A percentile compares a stretch with the other conserved stretches of the same genome.
Conservation (phyloP, 2,888 invertebrate species). For the Aleiodes alternator region DNA sequence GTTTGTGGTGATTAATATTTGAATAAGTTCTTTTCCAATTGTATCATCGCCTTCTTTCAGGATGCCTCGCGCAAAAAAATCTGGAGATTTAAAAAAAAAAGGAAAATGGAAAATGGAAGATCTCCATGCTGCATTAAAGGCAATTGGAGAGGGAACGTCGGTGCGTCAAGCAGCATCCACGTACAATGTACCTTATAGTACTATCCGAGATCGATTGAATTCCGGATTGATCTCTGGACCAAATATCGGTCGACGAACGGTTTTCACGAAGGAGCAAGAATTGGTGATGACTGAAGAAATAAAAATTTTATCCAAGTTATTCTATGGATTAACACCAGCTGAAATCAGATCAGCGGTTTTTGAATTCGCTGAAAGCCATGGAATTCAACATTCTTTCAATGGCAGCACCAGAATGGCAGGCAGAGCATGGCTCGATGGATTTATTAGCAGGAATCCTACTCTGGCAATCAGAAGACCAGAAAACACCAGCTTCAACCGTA, state of each 20-base stretch:
- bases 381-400: constrained; percentile 60
- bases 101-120: constrained; percentile 53
- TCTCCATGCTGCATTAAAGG: constrained; percentile 46
- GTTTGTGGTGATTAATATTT: background rate
- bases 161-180: constrained; percentile 49
- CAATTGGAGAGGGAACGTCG: constrained; percentile 44
- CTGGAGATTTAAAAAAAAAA: constrained; percentile 48
- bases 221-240: constrained; percentile 45
- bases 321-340: constrained; percentile 57
- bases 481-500: constrained; percentile 39
- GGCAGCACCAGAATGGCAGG: constrained; percentile 57
- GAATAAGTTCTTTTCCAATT: background rate
- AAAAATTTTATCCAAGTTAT: constrained; percentile 54
- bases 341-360: constrained; percentile 57
- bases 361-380: constrained; percentile 57
- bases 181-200: constrained; percentile 54
- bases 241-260: constrained; percentile 50
- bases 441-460: constrained; percentile 57
- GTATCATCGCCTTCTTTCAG: background rate
- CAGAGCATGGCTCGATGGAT: constrained; percentile 61
- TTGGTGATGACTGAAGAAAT: constrained; percentile 53
- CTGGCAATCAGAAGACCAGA: constrained; percentile 49
- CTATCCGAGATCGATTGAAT: constrained; percentile 54
- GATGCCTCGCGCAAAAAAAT: constrained; percentile 36
- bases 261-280: constrained; percentile 59